Conservation (phyloP, 35 echinoderm and acorn worm genomes). For the Acanthaster planci region DNA sequence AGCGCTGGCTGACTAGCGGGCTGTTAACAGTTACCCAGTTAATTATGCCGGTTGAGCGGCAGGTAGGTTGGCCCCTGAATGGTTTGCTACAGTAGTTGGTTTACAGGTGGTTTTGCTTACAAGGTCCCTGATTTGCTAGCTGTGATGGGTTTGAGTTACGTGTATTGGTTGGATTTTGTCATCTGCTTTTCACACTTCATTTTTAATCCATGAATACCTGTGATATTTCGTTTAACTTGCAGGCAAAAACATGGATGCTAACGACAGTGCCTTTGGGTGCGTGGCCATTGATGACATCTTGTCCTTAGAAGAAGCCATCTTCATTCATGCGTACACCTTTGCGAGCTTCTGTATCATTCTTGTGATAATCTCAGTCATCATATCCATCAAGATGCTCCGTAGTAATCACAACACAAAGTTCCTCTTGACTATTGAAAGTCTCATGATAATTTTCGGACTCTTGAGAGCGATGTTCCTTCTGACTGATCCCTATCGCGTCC, state of each 20-base stretch:
- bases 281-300: background rate
- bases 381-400: background rate
- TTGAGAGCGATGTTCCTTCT: background rate
- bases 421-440: conserved; percentile 24
- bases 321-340: background rate
- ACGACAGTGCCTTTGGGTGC: background rate
- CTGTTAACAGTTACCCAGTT: too few species aligned
- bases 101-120: too few species aligned
- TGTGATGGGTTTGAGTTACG: too few species aligned
- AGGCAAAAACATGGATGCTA: background rate
- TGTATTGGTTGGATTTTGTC: too few species aligned
- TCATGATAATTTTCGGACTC: conserved; percentile 16
- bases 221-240: too few species aligned
- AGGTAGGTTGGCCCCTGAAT: too few species aligned
- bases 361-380: background rate
- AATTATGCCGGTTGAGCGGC: too few species aligned
- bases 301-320: background rate
- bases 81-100: too few species aligned
- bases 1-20: too few species aligned
- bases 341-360: background rate
- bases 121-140: too few species aligned
- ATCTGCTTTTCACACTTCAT: too few species aligned
- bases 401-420: background rate
- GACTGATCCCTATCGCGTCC: conserved; percentile 15
- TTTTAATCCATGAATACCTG: too few species aligned